Conservation (phyloP, 2,113 vertebrate genomes). For the Terrapene triunguis region DNA sequence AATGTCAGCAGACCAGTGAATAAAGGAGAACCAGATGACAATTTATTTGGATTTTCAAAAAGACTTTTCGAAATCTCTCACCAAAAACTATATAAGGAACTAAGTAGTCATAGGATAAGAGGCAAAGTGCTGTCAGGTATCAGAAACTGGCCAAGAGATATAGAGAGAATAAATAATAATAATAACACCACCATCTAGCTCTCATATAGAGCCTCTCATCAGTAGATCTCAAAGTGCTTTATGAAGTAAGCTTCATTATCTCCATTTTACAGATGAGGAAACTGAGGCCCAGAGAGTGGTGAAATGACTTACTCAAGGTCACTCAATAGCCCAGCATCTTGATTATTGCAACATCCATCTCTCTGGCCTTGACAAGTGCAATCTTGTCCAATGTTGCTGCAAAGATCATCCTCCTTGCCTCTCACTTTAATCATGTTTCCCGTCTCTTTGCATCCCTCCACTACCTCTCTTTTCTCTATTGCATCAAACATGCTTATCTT, state of each 20-base stretch:
- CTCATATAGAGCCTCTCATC: background rate
- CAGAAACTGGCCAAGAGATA: background rate
- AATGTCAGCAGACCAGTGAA: background rate
- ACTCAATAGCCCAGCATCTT: too few species aligned
- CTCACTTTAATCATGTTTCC: too few species aligned
- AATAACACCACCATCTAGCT: background rate
- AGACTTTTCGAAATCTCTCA: background rate
- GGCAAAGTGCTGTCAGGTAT: background rate
- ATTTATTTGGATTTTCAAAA: background rate
- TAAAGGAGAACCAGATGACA: background rate
- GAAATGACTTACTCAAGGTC: too few species aligned
- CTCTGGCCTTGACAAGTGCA: too few species aligned
- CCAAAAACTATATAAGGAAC: background rate
- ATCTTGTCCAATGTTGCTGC: too few species aligned
- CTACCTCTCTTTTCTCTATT: too few species aligned
- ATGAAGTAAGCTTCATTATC: background rate
- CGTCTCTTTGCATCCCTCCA: too few species aligned
- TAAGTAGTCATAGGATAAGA: background rate
- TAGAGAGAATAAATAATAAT: background rate
- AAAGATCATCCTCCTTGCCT: too few species aligned
- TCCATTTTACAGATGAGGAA: background rate
- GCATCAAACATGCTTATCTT: too few species aligned
- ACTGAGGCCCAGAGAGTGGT: too few species aligned
- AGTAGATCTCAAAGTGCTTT: background rate
- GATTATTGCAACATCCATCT: too few species aligned